These are phyloP conservation scores for Plutella xylostella DNA, from an alignment of 2,888 invertebrate species.

Conservation along the genomic window DNA sequence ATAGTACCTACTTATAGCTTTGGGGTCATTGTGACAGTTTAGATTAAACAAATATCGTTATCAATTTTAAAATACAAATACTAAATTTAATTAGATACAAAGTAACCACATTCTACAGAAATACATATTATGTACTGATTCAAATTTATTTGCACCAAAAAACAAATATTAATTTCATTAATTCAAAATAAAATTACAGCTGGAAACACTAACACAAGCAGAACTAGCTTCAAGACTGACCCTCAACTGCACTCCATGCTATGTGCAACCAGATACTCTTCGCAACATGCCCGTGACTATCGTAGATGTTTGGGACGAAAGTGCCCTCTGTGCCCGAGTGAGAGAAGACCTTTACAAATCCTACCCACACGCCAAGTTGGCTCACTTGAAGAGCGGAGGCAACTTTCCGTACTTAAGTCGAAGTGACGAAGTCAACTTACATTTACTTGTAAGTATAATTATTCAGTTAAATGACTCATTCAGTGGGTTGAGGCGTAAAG, in stretches of 20 bases:
- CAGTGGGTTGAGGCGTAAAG: too few relatives aligned
- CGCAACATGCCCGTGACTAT: slow-evolving; percentile 80
- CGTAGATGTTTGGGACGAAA: slow-evolving; percentile 91
- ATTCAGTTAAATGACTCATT: too few relatives aligned
- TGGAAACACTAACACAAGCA: slow-evolving; percentile 84
- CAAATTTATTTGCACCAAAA: too few relatives aligned
- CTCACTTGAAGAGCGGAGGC: slow-evolving; percentile 89
- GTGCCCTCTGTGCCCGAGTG: slow-evolving; percentile 82
- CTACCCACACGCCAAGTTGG: slow-evolving; percentile 87
- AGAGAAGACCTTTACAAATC: slow-evolving; percentile 86
- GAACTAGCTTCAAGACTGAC: slow-evolving; percentile 89
- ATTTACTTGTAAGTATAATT: slow-evolving; percentile 80
- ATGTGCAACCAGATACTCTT: slow-evolving; percentile 82
- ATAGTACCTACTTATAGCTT: too few relatives aligned
- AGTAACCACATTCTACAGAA: too few relatives aligned
- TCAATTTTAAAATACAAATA: too few relatives aligned
- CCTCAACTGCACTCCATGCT: slow-evolving; percentile 84
- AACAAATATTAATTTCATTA: too few relatives aligned
- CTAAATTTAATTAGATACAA: too few relatives aligned
- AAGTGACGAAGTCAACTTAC: slow-evolving; percentile 89
- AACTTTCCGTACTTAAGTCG: slow-evolving; percentile 92
- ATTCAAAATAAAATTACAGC: too few relatives aligned
- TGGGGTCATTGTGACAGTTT: too few relatives aligned
- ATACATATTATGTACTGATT: too few relatives aligned
- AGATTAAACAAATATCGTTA: too few relatives aligned